These are phyloP conservation scores for Magallana nippona DNA, from an alignment of 2,888 invertebrate species.

Conservation along the genomic window DNA sequence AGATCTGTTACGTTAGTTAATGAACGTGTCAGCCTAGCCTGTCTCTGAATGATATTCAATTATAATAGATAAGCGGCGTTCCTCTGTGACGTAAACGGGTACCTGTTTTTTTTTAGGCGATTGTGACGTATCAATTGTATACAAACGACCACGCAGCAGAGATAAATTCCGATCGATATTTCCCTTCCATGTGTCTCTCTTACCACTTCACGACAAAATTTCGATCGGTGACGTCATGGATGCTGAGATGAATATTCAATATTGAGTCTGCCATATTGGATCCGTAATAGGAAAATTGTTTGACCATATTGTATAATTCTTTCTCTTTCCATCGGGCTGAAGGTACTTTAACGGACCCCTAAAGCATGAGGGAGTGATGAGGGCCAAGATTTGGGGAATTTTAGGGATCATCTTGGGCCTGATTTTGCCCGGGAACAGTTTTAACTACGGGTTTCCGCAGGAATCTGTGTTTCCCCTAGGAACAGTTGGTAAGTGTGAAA, in stretches of 20 bases:
- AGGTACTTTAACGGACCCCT: not conserved
- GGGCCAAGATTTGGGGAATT: not conserved
- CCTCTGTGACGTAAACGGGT: conserved; percentile 21
- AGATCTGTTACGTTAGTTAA: too few species aligned
- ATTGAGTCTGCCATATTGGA: conserved; percentile 51
- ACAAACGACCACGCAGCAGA: conserved; percentile 14
- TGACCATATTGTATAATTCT: conserved; percentile 32
- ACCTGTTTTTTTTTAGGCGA: conserved; percentile 12
- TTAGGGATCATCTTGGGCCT: conserved; percentile 13
- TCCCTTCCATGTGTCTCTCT: not conserved
- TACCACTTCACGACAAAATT: conserved; percentile 21
- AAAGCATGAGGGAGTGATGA: conserved; percentile 23
- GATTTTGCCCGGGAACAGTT: conserved; percentile 37
- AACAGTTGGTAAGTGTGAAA: conserved; percentile 47
- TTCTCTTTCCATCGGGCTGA: not conserved
- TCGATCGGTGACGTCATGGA: conserved; percentile 49
- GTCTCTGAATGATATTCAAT: too few species aligned
- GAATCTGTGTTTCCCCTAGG: conserved; percentile 47
- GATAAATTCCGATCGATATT: not conserved
- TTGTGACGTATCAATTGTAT: not conserved
- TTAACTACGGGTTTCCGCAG: conserved; percentile 44
- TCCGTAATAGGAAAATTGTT: conserved; percentile 2
- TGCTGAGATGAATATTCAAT: conserved; percentile 52
- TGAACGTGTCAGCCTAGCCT: too few species aligned
- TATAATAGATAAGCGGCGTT: too few species aligned